These are phyloP conservation scores for Solea senegalensis DNA, from an alignment of 2,113 vertebrate genomes.

Conservation along the genomic window DNA sequence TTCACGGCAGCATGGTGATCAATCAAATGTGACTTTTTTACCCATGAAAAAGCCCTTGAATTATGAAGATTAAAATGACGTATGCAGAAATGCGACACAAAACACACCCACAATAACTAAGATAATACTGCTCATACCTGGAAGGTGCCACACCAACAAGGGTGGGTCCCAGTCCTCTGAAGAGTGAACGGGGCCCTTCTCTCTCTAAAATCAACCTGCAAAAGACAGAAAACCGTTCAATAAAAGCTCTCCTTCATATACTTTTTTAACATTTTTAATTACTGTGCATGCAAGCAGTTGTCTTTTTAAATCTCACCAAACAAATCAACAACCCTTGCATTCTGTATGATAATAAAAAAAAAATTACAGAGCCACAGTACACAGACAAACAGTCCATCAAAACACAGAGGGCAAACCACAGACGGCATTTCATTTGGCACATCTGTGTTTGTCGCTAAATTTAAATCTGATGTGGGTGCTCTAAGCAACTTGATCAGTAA, in stretches of 20 bases:
- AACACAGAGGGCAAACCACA: background rate
- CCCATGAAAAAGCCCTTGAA: no score
- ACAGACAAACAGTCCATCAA: background rate
- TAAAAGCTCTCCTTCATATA: background rate
- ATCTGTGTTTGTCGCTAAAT: conserved; percentile 11
- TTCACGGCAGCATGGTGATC: background rate
- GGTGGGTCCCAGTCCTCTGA: conserved; percentile 96
- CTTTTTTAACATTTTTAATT: no score
- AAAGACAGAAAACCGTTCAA: conserved; percentile 12
- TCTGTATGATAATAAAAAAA: background rate
- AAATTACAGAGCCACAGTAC: background rate
- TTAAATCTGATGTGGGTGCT: background rate
- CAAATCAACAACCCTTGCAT: no score
- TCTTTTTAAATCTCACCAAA: no score
- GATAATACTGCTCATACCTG: conserved; percentile 83
- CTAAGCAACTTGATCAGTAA: background rate
- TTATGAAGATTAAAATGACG: no score
- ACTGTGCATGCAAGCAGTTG: no score
- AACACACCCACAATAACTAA: conserved; percentile 12
- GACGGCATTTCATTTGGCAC: background rate
- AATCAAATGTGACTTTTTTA: background rate
- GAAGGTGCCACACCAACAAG: conserved; percentile 98
- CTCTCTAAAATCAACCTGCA: conserved; percentile 92
- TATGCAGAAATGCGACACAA: background rate
- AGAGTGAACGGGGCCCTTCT: conserved; percentile 97